Base-by-base conservation (phyloP, 2,888 invertebrate species). In the Micropterix aruncella region DNA sequence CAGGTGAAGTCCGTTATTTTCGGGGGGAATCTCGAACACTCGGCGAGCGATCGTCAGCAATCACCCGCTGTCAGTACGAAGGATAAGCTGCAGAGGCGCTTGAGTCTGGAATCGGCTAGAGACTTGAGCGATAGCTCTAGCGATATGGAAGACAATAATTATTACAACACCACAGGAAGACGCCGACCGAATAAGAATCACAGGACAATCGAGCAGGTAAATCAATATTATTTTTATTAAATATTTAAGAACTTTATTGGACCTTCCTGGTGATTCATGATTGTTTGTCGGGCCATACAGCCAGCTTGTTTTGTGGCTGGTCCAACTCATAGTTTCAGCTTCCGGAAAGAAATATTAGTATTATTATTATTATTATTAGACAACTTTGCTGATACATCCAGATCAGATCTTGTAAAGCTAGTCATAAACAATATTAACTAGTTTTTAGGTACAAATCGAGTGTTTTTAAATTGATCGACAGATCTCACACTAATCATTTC, bases 121-220 rank as follows among this genome's bases (percentile, higher is more conserved):
- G 82, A 81, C 47, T 65, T 83, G 40, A 81, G 81, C 0, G 84
- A 84, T 53, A 82, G 77, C 55, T 78, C 81, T 7, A 81, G 80
- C 50, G 82, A 82, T 50, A 58, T 75, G 16, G 79, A 78, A 52
- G 70, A 70, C 49, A 66, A 68, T 5, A 53, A 65, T 50, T 72
- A 71, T 55, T 68, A 70, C 52, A 47, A 64, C 41, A 74, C 75
- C 40, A 75, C 76, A 45, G 75, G 76, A 2, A 66, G 77, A 41
- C 62, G 77, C 39, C 72, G 76, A 19, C 63, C 68, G 15, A 59
- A 62, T 16, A 72, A 70, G 57, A 62, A 76, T 54, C 77, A 77
- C 54, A 69, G 77, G 50, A 77, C 75, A 50, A 76, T 77, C 53
- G 77, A 79, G 62, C 78, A 79, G 73, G 79, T 77, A 53, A 52